phyloP scores from a whole-genome alignment of 2,797 vertebrate species.

The Oryzias dopingdopingensis region DNA sequence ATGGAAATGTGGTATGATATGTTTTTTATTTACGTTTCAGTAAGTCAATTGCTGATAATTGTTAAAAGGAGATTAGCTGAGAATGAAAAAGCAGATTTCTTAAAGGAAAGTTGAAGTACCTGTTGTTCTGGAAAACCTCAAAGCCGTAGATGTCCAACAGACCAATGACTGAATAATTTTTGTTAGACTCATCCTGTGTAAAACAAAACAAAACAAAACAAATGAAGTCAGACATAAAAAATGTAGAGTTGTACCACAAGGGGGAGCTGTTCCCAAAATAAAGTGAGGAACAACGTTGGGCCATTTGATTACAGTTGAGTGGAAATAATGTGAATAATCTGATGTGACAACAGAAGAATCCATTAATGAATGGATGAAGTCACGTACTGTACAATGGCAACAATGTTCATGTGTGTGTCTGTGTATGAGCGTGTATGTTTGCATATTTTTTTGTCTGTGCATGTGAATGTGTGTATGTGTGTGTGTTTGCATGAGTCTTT shows the following conservation, averaged over 20 bases:
- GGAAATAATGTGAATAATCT: background rate
- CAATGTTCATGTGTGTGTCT: no score
- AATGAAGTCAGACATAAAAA: background rate
- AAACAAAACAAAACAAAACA: background rate
- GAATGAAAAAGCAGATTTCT: background rate
- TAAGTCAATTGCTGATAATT: background rate
- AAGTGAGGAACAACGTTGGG: background rate
- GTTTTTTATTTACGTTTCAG: background rate
- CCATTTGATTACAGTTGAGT: background rate
- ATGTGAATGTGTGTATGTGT: no score
- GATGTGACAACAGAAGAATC: background rate
- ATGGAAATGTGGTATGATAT: background rate
- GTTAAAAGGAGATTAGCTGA: background rate
- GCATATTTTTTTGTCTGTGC: no score
- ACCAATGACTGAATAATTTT: conserved; percentile 87
- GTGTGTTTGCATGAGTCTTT: no score
- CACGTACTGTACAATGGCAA: no score
- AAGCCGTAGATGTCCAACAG: conserved; percentile 98
- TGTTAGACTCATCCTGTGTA: conserved; percentile 82
- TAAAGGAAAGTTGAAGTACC: conserved; percentile 67
- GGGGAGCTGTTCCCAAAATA: background rate
- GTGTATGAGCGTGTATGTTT: no score
- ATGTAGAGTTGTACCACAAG: background rate
- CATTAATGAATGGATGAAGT: no score
- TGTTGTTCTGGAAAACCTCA: conserved; percentile 97